Percentiles rank a stretch among this genome's conserved stretches.
phyloP scores from a whole-genome alignment of 2,888 invertebrate genomes.

The Tholera decimalis region DNA sequence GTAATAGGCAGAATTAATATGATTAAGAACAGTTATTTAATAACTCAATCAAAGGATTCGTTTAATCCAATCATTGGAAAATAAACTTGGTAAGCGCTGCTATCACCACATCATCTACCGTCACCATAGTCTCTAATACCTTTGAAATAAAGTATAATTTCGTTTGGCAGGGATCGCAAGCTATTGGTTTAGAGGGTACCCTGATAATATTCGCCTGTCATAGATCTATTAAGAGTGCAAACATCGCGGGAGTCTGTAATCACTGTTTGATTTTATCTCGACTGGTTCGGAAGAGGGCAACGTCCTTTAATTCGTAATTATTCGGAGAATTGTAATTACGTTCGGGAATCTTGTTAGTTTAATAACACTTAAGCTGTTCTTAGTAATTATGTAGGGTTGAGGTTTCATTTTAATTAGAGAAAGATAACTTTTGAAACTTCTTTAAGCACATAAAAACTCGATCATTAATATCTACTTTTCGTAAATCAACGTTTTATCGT shows the following conservation, averaged over 20 bases:
- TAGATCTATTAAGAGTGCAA: constrained; percentile 61
- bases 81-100: constrained; percentile 31
- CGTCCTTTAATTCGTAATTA: constrained; percentile 20
- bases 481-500: too few relatives aligned
- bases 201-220: constrained; percentile 58
- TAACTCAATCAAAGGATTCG: constrained; percentile 51
- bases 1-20: too few relatives aligned
- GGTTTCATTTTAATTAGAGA: constrained; percentile 6
- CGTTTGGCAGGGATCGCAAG: background rate
- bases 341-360: constrained; percentile 21
- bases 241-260: constrained; percentile 50
- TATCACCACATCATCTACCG: constrained; percentile 12
- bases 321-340: constrained; percentile 20
- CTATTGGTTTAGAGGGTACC: constrained; percentile 13
- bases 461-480: background rate
- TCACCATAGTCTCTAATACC: background rate
- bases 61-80: constrained; percentile 47
- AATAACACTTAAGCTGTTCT: constrained; percentile 1
- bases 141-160: constrained; percentile 21
- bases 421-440: background rate
- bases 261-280: constrained; percentile 59
- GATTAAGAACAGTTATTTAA: constrained; percentile 27
- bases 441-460: background rate
- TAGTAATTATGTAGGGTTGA: background rate
- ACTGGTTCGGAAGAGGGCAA: constrained; percentile 42